Base-by-base conservation (phyloP, 2,113 vertebrate genomes). In the Tragelaphus imberbis region DNA sequence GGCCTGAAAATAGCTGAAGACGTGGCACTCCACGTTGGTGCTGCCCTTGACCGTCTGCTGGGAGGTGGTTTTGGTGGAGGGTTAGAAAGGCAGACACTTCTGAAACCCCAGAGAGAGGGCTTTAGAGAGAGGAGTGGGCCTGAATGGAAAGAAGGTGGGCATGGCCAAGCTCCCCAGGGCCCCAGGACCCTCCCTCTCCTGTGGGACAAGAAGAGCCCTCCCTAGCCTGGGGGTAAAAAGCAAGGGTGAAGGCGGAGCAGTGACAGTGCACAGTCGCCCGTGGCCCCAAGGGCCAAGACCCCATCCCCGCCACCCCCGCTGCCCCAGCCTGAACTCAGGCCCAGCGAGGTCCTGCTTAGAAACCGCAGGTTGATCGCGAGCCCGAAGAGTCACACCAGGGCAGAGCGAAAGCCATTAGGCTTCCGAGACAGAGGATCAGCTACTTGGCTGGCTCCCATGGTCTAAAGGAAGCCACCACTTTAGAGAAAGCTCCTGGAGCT, bases 1-100 rank as follows among this genome's bases (percentile, higher is more conserved):
- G n/a, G 61, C 68, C 94, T 51, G 77, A 77, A 95, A 94, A 97
- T 86, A 96, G 88, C 77, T 19, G 2, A 58, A 95, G 71, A 88
- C 40, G 2, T 1, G 65, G 93, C 59, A 40, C 16, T 1, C 28
- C 49, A 6, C 3, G 0, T 17, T 12, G 89, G 23, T 0, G 15
- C 79, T 44, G 87, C 47, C 61, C 56, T 94, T 13, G 84, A 44
- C 88, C 1, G 6, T 36, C 90, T 58, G 95, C 71, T 77, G 0
- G 55, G 65, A 47, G 61, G 47, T 1, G 3, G 49, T 47, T 25
- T 2, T 10, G 9, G 49, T 0, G 14, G 0, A 11, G 55, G 47
- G 8, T 55, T 51, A 82, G 95, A 71, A 63, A 95, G 61, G 56
- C 0, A 4, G 80, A 27, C n/a, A 0, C 81, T 7, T 85, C 33